Evolutionary conservation across 2,113 vertebrate species (phyloP).

Genomic region (Pangasianodon hypophthalmus): DNA sequence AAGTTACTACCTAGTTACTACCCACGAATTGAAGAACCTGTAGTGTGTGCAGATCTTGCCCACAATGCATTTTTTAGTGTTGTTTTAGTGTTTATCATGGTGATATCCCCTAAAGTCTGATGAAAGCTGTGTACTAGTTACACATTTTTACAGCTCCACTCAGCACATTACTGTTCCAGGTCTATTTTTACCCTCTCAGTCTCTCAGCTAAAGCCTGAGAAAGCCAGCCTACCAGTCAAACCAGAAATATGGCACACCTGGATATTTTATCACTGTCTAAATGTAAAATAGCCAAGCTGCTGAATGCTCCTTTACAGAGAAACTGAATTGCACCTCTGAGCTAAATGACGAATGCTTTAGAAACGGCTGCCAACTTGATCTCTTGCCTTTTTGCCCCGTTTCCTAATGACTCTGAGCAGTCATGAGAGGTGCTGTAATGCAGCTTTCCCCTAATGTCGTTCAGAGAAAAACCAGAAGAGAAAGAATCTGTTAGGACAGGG

Average conservation of each 20-base stretch:
- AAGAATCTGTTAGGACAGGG: not conserved
- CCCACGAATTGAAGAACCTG: not conserved
- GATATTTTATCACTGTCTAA: slow-evolving; percentile 40
- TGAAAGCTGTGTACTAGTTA: not conserved
- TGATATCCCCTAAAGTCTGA: not conserved
- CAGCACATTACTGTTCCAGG: slow-evolving; percentile 16
- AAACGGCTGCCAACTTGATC: not conserved
- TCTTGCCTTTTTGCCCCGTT: slow-evolving; percentile 6
- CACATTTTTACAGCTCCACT: not conserved
- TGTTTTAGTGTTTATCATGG: not conserved
- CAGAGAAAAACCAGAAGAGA: not conserved
- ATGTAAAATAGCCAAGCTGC: slow-evolving; percentile 19
- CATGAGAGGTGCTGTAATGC: not conserved
- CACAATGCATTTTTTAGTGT: not conserved
- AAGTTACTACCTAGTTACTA: not conserved
- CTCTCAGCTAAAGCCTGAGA: not conserved
- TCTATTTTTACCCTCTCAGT: slow-evolving; percentile 3
- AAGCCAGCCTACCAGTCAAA: not conserved
- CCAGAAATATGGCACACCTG: slow-evolving; percentile 6
- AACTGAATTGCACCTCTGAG: slow-evolving; percentile 21
- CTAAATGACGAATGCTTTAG: slow-evolving; percentile 35
- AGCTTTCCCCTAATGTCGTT: not conserved
- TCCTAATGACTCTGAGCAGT: slow-evolving; percentile 21
- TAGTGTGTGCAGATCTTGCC: not conserved
- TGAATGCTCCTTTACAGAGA: slow-evolving; percentile 34